Conservation (phyloP, 2,113 vertebrate species). For the Bubo bubo region DNA sequence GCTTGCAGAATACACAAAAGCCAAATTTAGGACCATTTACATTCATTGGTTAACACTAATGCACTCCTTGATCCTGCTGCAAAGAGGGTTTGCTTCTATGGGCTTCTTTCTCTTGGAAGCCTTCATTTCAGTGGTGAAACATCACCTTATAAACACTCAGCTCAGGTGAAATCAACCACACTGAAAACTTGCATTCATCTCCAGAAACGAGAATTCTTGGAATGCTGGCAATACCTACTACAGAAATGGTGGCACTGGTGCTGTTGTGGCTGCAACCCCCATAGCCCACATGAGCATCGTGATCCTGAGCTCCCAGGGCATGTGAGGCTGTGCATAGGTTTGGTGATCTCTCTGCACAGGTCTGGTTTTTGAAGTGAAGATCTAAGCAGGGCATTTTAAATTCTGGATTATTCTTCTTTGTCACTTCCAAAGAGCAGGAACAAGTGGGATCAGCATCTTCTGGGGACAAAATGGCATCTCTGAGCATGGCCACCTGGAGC, state of each 20-base stretch:
- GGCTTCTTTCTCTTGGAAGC: not conserved
- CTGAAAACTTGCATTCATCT: not conserved
- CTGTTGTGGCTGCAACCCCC: not conserved
- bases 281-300: rapidly evolving
- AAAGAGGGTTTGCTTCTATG: not conserved
- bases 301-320: no score
- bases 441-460: not conserved
- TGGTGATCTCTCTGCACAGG: not conserved
- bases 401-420: not conserved
- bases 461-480: not conserved
- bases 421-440: not conserved
- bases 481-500: not conserved
- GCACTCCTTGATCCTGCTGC: not conserved
- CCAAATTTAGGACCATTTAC: not conserved
- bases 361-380: not conserved
- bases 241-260: not conserved
- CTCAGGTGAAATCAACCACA: not conserved
- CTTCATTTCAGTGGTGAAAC: not conserved
- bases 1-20: not conserved
- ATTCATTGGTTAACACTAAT: not conserved
- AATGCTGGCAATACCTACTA: not conserved
- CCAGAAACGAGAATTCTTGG: not conserved
- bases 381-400: not conserved
- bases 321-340: not conserved
- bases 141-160: not conserved